Base-by-base conservation (phyloP, 2,113 vertebrate species). In the Eolophus roseicapilla region DNA sequence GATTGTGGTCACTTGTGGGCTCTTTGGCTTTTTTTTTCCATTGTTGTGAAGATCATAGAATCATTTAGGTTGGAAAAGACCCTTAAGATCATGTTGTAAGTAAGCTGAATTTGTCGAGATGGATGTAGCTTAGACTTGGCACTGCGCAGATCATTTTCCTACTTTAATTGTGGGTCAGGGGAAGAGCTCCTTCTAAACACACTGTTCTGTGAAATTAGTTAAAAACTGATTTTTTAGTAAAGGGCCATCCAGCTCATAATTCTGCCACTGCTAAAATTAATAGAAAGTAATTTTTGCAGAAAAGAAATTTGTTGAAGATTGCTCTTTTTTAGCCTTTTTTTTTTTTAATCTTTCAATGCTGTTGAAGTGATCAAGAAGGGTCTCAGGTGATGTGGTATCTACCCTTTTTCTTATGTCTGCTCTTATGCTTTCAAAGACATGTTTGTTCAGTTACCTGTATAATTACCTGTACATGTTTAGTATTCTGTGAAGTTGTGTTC, bases 261-360 rank as follows among this genome's bases (percentile, higher is more conserved):
- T 74, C 41, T 67, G 6, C 33, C 60, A 21, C 9, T 70, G 7
- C 23, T 75, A 31, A 74, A 88, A 83, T 67, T 7, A 77, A 31
- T n/a, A n/a, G 49, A 41, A 77, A 73, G 10, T 44, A 43, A 27
- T 43, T 60, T 53, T 3, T 0, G 1, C 4, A 11, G 29, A 21
- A 24, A n/a, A 24, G 4, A 74, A 47, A 7, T 77, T 80, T 76
- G 13, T 16, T 82, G 43, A 77, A 62, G 53, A 46, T 37, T 14
- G 4, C 3, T 65, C 0, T 21, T 13, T 86, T 75, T 71, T n/a
- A 64, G 24, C 14, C 29, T 24, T 3, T 12, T 0, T 17, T 57
- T 73, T 53, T 55, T 35, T 39, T 59, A 9, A n/a, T 59, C 13
- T 59, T 59, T 35, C 23, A 57, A 13, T 27, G 60, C 17, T 24